Conservation (phyloP, 2,797 vertebrate species). For the Typhlichthys subterraneus region DNA sequence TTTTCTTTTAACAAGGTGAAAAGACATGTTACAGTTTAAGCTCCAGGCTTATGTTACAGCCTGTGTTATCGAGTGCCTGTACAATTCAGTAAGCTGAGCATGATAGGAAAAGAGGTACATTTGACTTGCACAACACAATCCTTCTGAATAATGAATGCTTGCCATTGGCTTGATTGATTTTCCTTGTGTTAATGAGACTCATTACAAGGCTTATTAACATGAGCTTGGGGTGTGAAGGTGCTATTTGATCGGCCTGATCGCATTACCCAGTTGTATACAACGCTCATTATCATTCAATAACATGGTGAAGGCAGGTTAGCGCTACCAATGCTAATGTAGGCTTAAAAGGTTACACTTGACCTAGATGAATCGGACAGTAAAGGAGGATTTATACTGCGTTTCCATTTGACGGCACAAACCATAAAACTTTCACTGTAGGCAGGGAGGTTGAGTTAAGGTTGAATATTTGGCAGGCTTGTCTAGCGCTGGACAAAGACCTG, state of each 20-base stretch:
- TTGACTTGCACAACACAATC: conserved; percentile 48
- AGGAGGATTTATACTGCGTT: conserved; percentile 30
- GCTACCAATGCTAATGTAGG: conserved; percentile 6
- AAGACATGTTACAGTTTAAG: not conserved
- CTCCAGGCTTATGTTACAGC: conserved; percentile 20
- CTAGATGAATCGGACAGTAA: conserved; percentile 30
- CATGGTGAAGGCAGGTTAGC: not conserved
- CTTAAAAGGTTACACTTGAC: conserved; percentile 57
- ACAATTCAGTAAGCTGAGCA: conserved; percentile 48
- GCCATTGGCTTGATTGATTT: conserved; percentile 76
- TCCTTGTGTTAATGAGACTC: conserved; percentile 79
- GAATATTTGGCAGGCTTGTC: conserved; percentile 35
- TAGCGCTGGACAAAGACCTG: conserved; percentile 57
- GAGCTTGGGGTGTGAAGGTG: conserved; percentile 52
- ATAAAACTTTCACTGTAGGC: conserved; percentile 29
- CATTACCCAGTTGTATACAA: conserved; percentile 47
- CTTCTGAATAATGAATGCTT: conserved; percentile 75
- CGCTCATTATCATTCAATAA: conserved; percentile 1
- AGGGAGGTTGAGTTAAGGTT: conserved; percentile 28
- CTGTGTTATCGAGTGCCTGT: conserved; percentile 14
- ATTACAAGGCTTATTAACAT: conserved; percentile 78
- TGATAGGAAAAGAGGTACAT: conserved; percentile 36
- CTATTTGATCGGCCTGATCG: conserved; percentile 64
- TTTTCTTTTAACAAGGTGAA: not conserved
- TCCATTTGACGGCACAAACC: conserved; percentile 27